Evolutionary conservation across 2,888 invertebrate genomes (phyloP), one percentile per base, ranked within the genome.

Genomic region (Barypeithes pellucidus): DNA sequence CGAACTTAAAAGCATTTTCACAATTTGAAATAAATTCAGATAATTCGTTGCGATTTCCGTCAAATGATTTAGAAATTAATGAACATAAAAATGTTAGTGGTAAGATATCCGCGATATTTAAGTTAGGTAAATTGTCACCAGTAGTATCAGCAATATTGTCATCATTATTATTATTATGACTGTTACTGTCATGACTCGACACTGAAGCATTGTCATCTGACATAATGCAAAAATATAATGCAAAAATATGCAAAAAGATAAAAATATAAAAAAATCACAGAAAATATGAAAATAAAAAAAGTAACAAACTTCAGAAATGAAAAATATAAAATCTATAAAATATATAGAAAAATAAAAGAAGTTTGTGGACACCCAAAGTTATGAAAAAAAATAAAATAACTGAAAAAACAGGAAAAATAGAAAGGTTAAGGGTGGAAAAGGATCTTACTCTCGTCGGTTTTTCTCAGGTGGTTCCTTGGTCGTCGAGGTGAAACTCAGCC

Each of bases 11-110:
- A 5, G 68, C 61, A 33, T 68, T 60, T 12, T 68, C 68, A 24
- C 45, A 60, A 61, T 68, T 68, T 2, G 68, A 52, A 9, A 68
- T 12, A 61, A 60, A 68, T 18, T 68, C 68, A 3, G 45, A 39
- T 33, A 61, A 36, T 16, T 68, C 61, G 16, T 61, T 45, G 1
- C 68, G 61, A 50, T 61, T 68, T n/a, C 68, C 61, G 22, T 47
- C 68, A 24, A 61, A 68, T 1, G 45, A 33, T 60, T 68, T 68
- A 2, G 60, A 18, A 47, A 68, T 68, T 11, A 68, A 22, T 0
- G 61, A 68, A 18, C 67, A 67, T 9, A 61, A 16, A 36, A 68
- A 45, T n/a, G 39, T 39, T 39, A 39, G 4, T 8, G 39, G 39
- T n/a, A 39, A 39, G 12, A 39, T 39, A 39, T n/a, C 39, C 1